Evolutionary conservation across 2,113 vertebrate genomes (phyloP).

Genomic region (Psilopsiagon aurifrons): DNA sequence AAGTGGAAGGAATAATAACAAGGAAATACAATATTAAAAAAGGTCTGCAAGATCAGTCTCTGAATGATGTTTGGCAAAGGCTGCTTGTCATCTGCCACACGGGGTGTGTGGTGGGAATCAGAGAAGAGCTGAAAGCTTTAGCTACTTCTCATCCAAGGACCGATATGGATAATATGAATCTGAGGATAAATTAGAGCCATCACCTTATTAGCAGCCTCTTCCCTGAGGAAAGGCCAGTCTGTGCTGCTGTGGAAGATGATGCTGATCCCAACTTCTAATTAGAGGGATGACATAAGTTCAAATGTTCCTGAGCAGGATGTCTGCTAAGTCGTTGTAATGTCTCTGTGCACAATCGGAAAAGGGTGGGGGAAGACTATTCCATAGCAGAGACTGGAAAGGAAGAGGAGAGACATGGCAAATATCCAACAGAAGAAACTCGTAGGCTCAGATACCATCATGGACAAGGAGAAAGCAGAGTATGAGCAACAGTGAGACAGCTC

Average conservation of each 20-base stretch:
- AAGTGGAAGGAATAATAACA: neutral
- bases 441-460: neutral
- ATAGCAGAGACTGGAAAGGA: neutral
- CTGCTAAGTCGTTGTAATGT: neutral
- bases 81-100: neutral
- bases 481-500: neutral
- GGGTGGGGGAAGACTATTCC: neutral
- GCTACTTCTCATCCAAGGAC: neutral
- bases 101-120: neutral
- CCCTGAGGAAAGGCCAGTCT: conserved; percentile 15
- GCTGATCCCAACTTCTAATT: conserved; percentile 6
- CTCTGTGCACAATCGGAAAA: neutral
- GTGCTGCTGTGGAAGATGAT: neutral
- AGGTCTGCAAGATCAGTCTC: neutral
- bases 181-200: neutral
- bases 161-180: neutral
- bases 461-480: neutral
- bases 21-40: neutral
- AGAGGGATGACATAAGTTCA: conserved; percentile 26
- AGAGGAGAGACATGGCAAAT: neutral
- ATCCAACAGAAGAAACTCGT: conserved; percentile 16
- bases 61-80: neutral
- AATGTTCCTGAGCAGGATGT: conserved; percentile 16
- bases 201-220: neutral
- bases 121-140: neutral